Percentiles rank a stretch among this genome's conserved stretches.
These are phyloP conservation scores for Melanophora roralis DNA, from an alignment of 2,888 invertebrate genomes.

Conservation along the genomic window DNA sequence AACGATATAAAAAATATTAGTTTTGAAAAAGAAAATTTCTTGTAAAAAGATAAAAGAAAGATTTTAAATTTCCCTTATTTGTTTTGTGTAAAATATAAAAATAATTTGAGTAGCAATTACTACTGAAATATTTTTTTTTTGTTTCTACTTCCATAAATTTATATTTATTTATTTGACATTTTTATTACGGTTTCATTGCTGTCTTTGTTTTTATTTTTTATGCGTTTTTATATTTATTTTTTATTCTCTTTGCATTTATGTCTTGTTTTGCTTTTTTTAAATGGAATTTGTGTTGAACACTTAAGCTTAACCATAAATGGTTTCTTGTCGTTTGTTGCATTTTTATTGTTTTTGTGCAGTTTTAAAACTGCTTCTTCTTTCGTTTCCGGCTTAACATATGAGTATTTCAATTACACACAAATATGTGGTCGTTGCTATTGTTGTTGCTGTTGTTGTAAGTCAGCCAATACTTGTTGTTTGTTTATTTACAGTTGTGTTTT, in stretches of 20 bases:
- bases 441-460: constrained; percentile 20
- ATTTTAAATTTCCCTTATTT: neutral
- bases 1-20: no score
- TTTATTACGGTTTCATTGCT: constrained; percentile 54
- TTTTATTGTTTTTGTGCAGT: constrained; percentile 26
- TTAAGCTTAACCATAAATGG: constrained; percentile 45
- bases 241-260: neutral
- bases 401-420: constrained; percentile 40
- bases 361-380: neutral
- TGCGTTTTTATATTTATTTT: constrained; percentile 6
- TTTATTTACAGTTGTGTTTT: constrained; percentile 29
- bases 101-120: constrained; percentile 2
- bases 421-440: constrained; percentile 39
- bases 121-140: neutral
- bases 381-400: constrained; percentile 30
- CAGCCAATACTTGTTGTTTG: constrained; percentile 26
- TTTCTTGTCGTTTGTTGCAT: constrained; percentile 35
- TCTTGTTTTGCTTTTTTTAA: constrained; percentile 10
- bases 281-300: constrained; percentile 36
- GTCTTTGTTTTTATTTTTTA: constrained; percentile 32
- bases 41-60: no score
- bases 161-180: constrained; percentile 59
- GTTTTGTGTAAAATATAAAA: neutral
- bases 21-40: no score
- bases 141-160: constrained; percentile 51